These are phyloP conservation scores for Ormyrus nitidulus DNA, from an alignment of 2,888 invertebrate genomes.

Conservation along the genomic window DNA sequence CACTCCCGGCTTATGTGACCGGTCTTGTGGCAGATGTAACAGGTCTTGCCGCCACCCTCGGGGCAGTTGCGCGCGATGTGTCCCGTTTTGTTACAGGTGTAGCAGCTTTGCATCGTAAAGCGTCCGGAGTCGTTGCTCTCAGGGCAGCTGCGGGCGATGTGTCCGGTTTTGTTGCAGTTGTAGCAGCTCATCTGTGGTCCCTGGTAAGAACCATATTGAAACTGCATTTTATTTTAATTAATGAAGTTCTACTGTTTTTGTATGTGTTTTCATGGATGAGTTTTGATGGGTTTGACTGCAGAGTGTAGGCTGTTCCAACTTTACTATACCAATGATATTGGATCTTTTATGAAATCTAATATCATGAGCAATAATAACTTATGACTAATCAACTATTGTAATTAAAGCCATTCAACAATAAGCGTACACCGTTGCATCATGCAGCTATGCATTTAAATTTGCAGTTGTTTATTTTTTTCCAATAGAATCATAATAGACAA, in stretches of 20 bases:
- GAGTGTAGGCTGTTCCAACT: too few species aligned
- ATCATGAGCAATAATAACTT: too few species aligned
- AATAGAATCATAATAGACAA: too few species aligned
- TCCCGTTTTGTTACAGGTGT: slow-evolving; percentile 84
- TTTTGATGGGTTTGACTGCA: too few species aligned
- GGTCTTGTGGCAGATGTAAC: slow-evolving; percentile 94
- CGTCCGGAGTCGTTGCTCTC: slow-evolving; percentile 80
- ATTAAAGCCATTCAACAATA: too few species aligned
- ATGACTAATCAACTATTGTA: too few species aligned
- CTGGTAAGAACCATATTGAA: slow-evolving; percentile 58
- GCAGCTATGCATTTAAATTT: too few species aligned
- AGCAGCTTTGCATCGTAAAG: slow-evolving; percentile 77
- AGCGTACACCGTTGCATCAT: too few species aligned
- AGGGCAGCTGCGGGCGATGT: slow-evolving; percentile 91
- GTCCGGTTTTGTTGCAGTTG: slow-evolving; percentile 96
- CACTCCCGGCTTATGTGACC: slow-evolving; percentile 95
- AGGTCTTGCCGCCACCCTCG: slow-evolving; percentile 82
- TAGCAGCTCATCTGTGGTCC: slow-evolving; percentile 84
- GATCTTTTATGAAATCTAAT: too few species aligned
- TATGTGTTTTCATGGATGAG: too few species aligned
- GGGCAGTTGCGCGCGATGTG: slow-evolving; percentile 83
- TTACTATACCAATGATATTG: too few species aligned
- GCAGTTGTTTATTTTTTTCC: too few species aligned
- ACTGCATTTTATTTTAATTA: slow-evolving; percentile 46
- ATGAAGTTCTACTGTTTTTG: slow-evolving; percentile 22